Evolutionary conservation across 2,113 vertebrate species (phyloP), one percentile per base, ranked within the genome.

Genomic region (Cranoglanis bouderius): DNA sequence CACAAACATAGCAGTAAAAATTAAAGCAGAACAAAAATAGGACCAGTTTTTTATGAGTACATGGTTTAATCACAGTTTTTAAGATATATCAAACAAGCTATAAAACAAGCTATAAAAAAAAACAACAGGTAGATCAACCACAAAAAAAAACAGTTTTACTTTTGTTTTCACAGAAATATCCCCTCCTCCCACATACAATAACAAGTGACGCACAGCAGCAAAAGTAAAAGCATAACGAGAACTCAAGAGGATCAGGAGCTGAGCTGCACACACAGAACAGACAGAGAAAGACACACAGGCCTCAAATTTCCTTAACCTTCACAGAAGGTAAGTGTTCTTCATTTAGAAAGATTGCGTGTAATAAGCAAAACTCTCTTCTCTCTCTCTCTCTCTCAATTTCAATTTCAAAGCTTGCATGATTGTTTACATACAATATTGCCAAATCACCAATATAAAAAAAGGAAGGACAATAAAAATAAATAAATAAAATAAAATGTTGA

Each of bases 261-360:
- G 87, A 88, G 53, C 87, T 51, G 88, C 87, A 40, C 53, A 92
- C 80, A 87, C 46, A 40, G 29, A 32, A 19, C 55, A 83, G 53
- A 83, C 53, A 38, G 51, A 83, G 18, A 51, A 29, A 19, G 2
- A 70, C 59, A 70, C 61, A 51, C 26, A 29, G 24, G 10, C 26
- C 2, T 49, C 4, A 12, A 29, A 46, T 78, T 46, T 78, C 13
- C 9, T 40, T 21, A 49, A 49, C 9, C 12, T 12, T 63, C 6
- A 61, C 29, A 49, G 26, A 81, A 88, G 82, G 21, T 86, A 51
- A 77, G 38, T 87, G 13, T 6, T 40, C 19, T 40, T 74, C 35
- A 21, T 74, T 74, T 74, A 40, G 38, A 74, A 74, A 43, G 38
- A 74, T 49, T 6, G 9, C 51, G 18, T 80, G 26, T 18, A 51